Evolutionary conservation across 1,140 invertebrate species (phyloP).

Genomic region (Phenacoccus solenopsis): DNA sequence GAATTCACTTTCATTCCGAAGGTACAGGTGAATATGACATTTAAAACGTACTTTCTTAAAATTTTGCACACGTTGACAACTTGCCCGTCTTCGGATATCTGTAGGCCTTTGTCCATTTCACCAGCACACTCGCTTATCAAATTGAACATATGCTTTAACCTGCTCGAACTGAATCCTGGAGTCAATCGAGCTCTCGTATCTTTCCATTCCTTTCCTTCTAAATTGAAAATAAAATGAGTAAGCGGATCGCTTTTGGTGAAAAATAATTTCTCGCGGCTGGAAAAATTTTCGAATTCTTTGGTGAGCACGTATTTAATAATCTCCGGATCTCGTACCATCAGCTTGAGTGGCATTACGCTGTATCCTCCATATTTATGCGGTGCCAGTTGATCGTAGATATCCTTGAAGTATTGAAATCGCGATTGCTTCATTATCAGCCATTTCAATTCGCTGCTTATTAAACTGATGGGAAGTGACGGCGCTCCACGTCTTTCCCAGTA

Average conservation of each 20-base stretch:
- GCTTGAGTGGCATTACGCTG: conserved; percentile 26
- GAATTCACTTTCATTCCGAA: conserved; percentile 23
- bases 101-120: conserved; percentile 26
- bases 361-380: conserved; percentile 23
- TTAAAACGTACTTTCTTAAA: conserved; percentile 20
- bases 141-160: conserved; percentile 39
- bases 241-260: conserved; percentile 40
- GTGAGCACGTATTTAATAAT: conserved; percentile 37
- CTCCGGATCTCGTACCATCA: conserved; percentile 35
- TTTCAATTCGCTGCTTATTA: background rate
- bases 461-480: background rate
- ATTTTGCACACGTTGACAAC: conserved; percentile 18
- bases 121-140: conserved; percentile 30
- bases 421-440: background rate
- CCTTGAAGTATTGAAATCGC: background rate
- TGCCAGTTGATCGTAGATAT: conserved; percentile 22
- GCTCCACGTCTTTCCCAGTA: background rate
- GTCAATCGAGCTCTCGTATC: conserved; percentile 31
- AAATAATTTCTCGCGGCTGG: conserved; percentile 31
- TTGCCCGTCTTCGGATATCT: background rate
- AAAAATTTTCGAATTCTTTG: conserved; percentile 37
- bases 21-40: conserved; percentile 25
- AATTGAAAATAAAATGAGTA: conserved; percentile 39
- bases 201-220: conserved; percentile 31
- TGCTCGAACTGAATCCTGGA: conserved; percentile 38